Evolutionary conservation across 1,140 invertebrate species (phyloP).

Genomic region (Ganaspis sp.): DNA sequence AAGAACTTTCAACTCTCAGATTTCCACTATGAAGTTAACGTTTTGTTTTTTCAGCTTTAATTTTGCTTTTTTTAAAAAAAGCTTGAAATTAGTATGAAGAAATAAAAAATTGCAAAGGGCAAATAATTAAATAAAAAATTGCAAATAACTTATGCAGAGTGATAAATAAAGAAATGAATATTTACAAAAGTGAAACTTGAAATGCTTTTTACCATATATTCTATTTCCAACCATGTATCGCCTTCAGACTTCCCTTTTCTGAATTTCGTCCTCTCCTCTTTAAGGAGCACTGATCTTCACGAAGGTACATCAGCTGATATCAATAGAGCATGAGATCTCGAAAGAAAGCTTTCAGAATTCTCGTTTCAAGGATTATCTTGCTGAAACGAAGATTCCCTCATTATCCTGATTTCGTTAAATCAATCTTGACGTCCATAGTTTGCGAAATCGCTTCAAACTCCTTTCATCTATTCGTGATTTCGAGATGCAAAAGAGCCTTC

Average conservation of each 20-base stretch:
- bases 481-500: neutral
- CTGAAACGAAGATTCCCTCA: neutral
- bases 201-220: neutral
- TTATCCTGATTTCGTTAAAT: conserved; percentile 20
- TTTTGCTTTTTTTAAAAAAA: conserved; percentile 32
- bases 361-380: conserved; percentile 4
- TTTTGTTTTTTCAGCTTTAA: conserved; percentile 1
- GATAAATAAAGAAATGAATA: neutral
- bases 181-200: neutral
- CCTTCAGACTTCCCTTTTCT: neutral
- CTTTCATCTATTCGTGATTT: neutral
- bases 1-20: neutral
- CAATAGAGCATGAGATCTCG: neutral
- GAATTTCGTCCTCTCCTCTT: neutral
- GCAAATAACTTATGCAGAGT: no score
- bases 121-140: no score
- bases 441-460: conserved; percentile 5
- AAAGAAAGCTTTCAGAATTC: conserved; percentile 22
- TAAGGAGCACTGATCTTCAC: conserved; percentile 10
- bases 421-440: neutral
- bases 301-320: conserved; percentile 18
- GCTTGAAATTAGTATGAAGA: conserved; percentile 37
- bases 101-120: neutral
- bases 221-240: neutral
- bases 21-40: conserved; percentile 1